Evolutionary conservation across 2,888 invertebrate species (phyloP).

Genomic region (Dilophus febrilis): DNA sequence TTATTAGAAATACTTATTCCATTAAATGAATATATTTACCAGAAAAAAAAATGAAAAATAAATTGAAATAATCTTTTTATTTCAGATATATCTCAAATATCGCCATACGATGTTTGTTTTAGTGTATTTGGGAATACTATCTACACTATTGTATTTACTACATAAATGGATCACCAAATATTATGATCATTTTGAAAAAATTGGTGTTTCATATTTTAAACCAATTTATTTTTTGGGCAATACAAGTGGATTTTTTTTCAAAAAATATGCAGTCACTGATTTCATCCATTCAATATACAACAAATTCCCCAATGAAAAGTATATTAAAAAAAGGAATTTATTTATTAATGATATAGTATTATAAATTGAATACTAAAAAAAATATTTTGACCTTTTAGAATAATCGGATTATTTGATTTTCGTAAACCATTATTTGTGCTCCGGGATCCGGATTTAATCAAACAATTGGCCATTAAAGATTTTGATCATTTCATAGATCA

Average conservation of each 20-base stretch:
- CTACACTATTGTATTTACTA: neutral
- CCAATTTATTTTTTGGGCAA: neutral
- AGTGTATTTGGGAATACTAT: neutral
- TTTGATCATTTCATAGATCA: constrained; percentile 39
- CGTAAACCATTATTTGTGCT: constrained; percentile 28
- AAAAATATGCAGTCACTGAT: neutral
- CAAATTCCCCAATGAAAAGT: constrained; percentile 3
- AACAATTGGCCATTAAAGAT: constrained; percentile 36
- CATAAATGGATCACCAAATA: neutral
- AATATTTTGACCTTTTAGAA: constrained; percentile 18
- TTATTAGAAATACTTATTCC: no score
- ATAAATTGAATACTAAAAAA: neutral
- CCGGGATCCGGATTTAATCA: constrained; percentile 36
- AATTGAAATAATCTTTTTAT: no score
- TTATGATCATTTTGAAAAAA: constrained; percentile 2
- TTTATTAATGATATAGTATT: no score
- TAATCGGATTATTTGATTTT: constrained; percentile 33
- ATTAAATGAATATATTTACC: no score
- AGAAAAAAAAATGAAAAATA: no score
- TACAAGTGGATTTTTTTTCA: neutral
- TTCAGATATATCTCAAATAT: no score
- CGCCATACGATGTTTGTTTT: no score
- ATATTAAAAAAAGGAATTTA: no score
- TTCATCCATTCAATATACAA: neutral
- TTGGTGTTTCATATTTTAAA: neutral